phyloP scores from a whole-genome alignment of 2,113 vertebrate genomes.

The Gymnorhina tibicen region DNA sequence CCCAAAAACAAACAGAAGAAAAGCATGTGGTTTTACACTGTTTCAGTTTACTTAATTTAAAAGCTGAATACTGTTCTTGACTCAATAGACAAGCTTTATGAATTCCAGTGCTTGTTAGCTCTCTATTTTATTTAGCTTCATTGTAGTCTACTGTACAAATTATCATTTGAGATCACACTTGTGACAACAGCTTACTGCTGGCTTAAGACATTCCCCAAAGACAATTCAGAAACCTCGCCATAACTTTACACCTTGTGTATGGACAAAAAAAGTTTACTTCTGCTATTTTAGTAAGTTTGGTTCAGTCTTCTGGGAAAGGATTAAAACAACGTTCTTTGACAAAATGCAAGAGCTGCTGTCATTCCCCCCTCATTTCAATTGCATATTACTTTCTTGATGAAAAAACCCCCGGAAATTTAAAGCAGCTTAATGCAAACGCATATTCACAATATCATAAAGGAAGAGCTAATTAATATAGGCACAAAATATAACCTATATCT shows the following conservation, averaged over 20 bases:
- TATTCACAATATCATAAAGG: background rate
- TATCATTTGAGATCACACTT: background rate
- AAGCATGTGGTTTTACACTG: background rate
- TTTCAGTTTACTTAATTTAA: background rate
- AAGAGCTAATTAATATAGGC: background rate
- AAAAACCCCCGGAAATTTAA: background rate
- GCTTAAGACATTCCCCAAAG: background rate
- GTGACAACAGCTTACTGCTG: background rate
- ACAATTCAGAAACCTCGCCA: background rate
- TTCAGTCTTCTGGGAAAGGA: background rate
- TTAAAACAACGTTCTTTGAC: background rate
- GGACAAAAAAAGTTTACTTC: background rate
- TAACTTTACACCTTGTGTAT: background rate
- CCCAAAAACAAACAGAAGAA: background rate
- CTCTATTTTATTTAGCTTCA: background rate
- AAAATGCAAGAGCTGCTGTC: background rate
- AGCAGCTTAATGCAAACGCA: background rate
- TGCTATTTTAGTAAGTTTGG: background rate
- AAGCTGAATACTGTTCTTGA: background rate
- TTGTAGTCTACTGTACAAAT: background rate
- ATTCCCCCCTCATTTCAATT: background rate
- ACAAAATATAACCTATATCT: background rate
- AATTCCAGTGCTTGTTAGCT: background rate
- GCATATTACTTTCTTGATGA: background rate
- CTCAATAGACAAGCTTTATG: background rate